phyloP scores from a whole-genome alignment of 92 coral and sea anemone species.

The Phenganax marumi region DNA sequence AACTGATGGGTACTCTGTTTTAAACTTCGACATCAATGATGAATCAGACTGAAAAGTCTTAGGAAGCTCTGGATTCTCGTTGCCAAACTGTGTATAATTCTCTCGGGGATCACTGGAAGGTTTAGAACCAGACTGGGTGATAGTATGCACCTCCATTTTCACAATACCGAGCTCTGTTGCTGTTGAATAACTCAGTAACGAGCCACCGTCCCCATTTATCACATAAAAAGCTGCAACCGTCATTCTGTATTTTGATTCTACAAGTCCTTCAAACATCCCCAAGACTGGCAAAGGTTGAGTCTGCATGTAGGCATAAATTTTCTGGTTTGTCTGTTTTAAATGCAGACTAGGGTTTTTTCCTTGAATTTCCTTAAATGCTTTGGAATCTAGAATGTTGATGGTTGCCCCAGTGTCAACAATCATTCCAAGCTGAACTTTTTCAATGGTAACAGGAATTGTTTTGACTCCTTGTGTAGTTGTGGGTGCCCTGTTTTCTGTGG shows the following conservation, averaged over 20 bases:
- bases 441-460: neutral
- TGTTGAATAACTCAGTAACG: neutral
- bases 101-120: neutral
- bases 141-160: neutral
- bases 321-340: neutral
- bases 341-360: neutral
- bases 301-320: neutral
- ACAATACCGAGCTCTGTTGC: neutral
- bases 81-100: neutral
- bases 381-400: neutral
- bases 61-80: neutral
- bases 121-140: neutral
- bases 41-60: neutral
- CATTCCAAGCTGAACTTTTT: neutral
- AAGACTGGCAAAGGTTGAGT: neutral
- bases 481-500: too few species aligned
- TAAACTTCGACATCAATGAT: neutral
- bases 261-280: neutral
- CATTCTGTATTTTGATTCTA: neutral
- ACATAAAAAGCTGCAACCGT: neutral
- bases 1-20: neutral
- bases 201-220: neutral
- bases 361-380: neutral
- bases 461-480: too few species aligned
- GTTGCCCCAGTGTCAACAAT: slow-evolving; percentile 2